phyloP scores from a whole-genome alignment of 2,888 invertebrate genomes.

The Candidula unifasciata region DNA sequence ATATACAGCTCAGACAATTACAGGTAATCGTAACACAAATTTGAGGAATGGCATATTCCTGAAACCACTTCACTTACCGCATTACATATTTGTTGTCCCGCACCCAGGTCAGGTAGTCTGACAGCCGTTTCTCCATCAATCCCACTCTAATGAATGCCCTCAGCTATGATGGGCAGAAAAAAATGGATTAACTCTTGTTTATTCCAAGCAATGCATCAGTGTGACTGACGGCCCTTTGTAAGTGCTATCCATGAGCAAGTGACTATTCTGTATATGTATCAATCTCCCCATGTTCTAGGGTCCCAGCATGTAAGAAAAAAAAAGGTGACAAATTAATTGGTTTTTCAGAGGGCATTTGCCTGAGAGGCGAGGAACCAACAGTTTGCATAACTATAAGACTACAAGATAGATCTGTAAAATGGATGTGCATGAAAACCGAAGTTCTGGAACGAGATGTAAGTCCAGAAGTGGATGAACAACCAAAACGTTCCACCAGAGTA shows the following conservation, averaged over 20 bases:
- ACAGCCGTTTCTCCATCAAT: conserved; percentile 71
- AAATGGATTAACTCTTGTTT: background rate
- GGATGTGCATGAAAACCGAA: no score
- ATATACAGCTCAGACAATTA: background rate
- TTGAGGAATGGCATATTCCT: background rate
- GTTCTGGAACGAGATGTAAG: no score
- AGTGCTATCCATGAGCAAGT: background rate
- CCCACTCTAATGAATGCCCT: conserved; percentile 71
- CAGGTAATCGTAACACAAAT: background rate
- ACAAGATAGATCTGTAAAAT: no score
- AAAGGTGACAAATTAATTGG: no score
- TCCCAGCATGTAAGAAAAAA: no score
- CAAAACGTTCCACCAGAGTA: no score
- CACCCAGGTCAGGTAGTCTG: conserved; percentile 66
- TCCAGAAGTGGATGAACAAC: no score
- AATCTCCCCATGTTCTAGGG: no score
- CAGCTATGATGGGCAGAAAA: conserved; percentile 59
- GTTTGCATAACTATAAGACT: no score
- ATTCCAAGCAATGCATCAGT: background rate
- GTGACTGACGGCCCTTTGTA: background rate
- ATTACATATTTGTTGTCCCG: conserved; percentile 62
- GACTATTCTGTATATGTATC: no score
- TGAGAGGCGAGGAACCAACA: no score
- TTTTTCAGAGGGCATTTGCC: no score
- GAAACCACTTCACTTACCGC: conserved; percentile 55